These are phyloP conservation scores for Mimumesa dahlbomi DNA, from an alignment of 2,888 invertebrate genomes.

Conservation along the genomic window DNA sequence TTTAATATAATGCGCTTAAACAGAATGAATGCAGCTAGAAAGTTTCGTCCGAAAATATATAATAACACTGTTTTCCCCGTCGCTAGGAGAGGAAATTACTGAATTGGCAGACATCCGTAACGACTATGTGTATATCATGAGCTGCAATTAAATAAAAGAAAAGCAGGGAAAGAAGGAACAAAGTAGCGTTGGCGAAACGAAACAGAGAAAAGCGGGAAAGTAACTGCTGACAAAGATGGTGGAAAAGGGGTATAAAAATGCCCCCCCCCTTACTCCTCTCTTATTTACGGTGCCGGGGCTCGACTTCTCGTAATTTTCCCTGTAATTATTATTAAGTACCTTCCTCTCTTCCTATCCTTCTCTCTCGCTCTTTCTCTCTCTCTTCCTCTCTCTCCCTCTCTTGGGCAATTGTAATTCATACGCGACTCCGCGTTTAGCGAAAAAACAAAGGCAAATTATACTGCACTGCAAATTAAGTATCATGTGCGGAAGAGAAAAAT, in stretches of 20 bases:
- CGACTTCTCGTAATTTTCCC: constrained; percentile 54
- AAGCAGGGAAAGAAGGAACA: too few relatives aligned
- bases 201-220: too few relatives aligned
- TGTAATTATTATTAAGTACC: constrained; percentile 68
- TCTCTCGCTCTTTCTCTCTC: constrained; percentile 12
- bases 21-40: too few relatives aligned
- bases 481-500: too few relatives aligned
- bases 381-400: constrained; percentile 10
- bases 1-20: too few relatives aligned
- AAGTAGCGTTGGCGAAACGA: too few relatives aligned
- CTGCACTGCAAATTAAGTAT: constrained; percentile 30
- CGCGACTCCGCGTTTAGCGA: constrained; percentile 24
- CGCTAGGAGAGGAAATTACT: too few relatives aligned
- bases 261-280: constrained; percentile 8
- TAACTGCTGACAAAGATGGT: constrained; percentile 32
- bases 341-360: constrained; percentile 14
- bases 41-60: too few relatives aligned
- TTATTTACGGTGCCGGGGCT: constrained; percentile 25
- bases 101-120: too few relatives aligned
- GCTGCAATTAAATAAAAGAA: too few relatives aligned
- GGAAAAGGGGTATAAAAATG: constrained; percentile 14
- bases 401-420: constrained; percentile 67
- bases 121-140: too few relatives aligned
- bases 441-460: constrained; percentile 48
- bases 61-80: too few relatives aligned